Percentiles rank a stretch among this genome's conserved stretches.
Conservation (phyloP, 2,797 vertebrate species). For the Leptatherina wallacei region DNA sequence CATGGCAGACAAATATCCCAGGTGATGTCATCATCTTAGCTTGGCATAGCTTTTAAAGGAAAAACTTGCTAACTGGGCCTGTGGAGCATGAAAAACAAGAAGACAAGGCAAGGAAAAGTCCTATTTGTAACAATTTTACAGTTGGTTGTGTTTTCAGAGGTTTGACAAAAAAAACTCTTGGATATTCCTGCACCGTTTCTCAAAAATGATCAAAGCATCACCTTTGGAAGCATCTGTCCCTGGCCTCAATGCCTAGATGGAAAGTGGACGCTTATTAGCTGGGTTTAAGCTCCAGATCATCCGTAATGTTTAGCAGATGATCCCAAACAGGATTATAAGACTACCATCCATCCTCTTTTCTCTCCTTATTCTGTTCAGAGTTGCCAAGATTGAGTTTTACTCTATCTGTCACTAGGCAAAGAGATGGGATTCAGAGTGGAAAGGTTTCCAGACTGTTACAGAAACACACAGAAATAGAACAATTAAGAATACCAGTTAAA, state of each 20-base stretch:
- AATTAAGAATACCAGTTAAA: no score
- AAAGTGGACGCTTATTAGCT: no score
- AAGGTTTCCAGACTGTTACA: neutral
- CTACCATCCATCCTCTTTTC: neutral
- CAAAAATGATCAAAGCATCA: neutral
- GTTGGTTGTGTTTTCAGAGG: neutral
- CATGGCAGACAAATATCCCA: neutral
- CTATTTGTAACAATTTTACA: neutral
- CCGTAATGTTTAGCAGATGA: no score
- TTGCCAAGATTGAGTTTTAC: neutral
- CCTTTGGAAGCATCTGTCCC: no score
- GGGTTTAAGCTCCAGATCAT: no score
- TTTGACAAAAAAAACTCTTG: neutral
- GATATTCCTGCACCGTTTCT: neutral
- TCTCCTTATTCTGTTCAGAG: neutral
- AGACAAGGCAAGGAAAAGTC: neutral
- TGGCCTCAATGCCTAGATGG: no score
- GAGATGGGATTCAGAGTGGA: neutral
- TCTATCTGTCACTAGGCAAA: neutral
- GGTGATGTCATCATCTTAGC: neutral
- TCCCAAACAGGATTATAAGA: no score
- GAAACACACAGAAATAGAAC: neutral
- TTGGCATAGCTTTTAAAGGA: neutral
- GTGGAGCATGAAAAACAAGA: neutral
- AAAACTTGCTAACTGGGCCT: neutral